These are phyloP conservation scores for Chamaetylas fuelleborni DNA, from an alignment of 2,113 vertebrate genomes.

Conservation along the genomic window DNA sequence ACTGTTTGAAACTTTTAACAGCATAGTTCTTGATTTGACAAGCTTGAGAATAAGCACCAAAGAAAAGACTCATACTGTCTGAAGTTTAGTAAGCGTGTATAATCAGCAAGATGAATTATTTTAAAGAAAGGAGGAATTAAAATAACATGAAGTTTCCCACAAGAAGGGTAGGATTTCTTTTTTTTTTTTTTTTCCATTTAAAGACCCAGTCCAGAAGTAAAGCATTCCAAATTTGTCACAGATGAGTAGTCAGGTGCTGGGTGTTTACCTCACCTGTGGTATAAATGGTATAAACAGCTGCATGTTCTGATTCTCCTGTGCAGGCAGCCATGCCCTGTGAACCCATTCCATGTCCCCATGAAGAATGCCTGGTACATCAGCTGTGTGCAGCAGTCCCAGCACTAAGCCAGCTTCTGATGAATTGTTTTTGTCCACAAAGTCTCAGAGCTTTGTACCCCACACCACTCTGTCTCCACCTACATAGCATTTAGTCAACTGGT, in stretches of 20 bases:
- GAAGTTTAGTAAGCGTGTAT: background rate
- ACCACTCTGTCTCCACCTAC: background rate
- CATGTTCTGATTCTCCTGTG: background rate
- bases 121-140: background rate
- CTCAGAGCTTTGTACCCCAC: background rate
- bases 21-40: background rate
- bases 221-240: background rate
- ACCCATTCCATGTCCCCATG: background rate
- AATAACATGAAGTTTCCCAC: background rate
- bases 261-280: background rate
- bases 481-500: background rate
- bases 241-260: background rate
- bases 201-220: background rate
- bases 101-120: background rate
- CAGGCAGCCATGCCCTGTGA: background rate
- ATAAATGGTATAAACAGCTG: background rate
- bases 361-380: background rate
- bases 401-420: background rate
- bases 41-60: background rate
- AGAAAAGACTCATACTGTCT: background rate
- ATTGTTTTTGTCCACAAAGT: background rate
- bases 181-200: background rate
- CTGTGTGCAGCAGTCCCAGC: background rate
- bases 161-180: background rate
- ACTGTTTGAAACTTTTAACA: background rate